Conservation (phyloP, 2,797 vertebrate species). For the Oryzias sinensis region DNA sequence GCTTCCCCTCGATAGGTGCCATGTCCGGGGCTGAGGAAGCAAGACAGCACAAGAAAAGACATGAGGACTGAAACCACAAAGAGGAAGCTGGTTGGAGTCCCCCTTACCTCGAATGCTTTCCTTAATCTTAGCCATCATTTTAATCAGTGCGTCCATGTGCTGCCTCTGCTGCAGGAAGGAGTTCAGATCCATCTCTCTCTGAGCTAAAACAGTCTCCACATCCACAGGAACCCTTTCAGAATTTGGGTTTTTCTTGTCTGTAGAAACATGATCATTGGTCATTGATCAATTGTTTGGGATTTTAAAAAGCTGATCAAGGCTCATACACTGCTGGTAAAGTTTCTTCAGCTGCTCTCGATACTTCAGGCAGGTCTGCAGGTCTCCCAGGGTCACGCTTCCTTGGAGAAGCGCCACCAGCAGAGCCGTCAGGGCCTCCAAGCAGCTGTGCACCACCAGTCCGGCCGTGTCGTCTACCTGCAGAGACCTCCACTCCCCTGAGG, state of each 20-base stretch:
- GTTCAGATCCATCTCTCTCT: slow-evolving; percentile 61
- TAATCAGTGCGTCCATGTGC: slow-evolving; percentile 67
- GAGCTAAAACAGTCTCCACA: slow-evolving; percentile 48
- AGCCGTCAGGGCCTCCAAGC: slow-evolving; percentile 19
- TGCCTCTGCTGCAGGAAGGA: slow-evolving; percentile 36
- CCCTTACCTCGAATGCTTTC: slow-evolving; percentile 66
- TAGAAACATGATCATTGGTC: slow-evolving; percentile 15
- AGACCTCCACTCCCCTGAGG: slow-evolving; percentile 57
- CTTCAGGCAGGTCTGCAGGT: slow-evolving; percentile 64
- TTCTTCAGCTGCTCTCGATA: slow-evolving; percentile 55
- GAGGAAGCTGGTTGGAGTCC: neutral
- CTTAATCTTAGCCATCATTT: slow-evolving; percentile 74
- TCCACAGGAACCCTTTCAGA: slow-evolving; percentile 23
- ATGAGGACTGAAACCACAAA: neutral
- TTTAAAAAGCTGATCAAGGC: neutral
- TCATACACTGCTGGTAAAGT: slow-evolving; percentile 68
- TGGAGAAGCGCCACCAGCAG: slow-evolving; percentile 61
- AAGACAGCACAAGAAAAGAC: neutral
- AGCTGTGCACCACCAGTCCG: slow-evolving; percentile 32
- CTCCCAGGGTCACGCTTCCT: slow-evolving; percentile 54
- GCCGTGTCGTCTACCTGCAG: slow-evolving; percentile 57
- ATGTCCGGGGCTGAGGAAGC: slow-evolving; percentile 67
- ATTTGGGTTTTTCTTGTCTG: slow-evolving; percentile 55
- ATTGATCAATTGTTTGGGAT: neutral
- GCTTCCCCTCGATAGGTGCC: slow-evolving; percentile 48